Percentiles rank a stretch among this genome's conserved stretches.
These are phyloP conservation scores for Hemiprocne comata DNA, from an alignment of 2,113 vertebrate genomes.

Conservation along the genomic window DNA sequence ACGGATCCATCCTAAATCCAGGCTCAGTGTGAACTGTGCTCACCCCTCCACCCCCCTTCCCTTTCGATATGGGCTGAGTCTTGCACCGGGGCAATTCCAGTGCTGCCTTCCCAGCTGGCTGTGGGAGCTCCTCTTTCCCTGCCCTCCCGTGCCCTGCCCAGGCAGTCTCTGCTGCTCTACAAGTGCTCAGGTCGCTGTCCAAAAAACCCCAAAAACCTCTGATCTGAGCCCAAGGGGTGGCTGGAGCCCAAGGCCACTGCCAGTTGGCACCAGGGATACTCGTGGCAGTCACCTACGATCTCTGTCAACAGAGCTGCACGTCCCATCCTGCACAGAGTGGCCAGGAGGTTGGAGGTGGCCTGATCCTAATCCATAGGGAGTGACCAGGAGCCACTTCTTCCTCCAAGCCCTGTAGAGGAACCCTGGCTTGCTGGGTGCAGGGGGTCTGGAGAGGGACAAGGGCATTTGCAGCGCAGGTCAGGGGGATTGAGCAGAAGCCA, in stretches of 20 bases:
- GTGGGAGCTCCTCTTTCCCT: not conserved
- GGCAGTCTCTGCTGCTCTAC: not conserved
- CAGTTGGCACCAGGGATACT: not conserved
- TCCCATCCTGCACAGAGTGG: no score
- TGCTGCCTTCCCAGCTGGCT: not conserved
- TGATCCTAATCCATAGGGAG: not conserved
- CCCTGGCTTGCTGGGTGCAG: not conserved
- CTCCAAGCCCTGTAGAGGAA: not conserved
- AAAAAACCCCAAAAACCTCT: not conserved
- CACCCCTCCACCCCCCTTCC: not conserved
- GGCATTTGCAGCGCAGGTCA: fast-evolving
- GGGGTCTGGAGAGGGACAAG: not conserved
- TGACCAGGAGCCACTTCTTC: not conserved
- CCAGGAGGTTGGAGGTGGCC: not conserved
- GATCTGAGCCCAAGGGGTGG: not conserved
- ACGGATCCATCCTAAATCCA: constrained; percentile 41
- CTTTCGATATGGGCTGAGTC: not conserved
- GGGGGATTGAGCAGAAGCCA: not conserved
- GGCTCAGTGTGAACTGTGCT: not conserved
- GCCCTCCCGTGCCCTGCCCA: not conserved
- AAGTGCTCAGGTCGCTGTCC: fast-evolving
- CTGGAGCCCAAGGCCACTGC: fast-evolving
- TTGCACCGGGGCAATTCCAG: not conserved
- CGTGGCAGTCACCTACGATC: fast-evolving
- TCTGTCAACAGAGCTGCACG: not conserved